Evolutionary conservation across 1,140 invertebrate species (phyloP), one percentile per base, ranked within the genome.

Genomic region (Oreohelix idahoensis): DNA sequence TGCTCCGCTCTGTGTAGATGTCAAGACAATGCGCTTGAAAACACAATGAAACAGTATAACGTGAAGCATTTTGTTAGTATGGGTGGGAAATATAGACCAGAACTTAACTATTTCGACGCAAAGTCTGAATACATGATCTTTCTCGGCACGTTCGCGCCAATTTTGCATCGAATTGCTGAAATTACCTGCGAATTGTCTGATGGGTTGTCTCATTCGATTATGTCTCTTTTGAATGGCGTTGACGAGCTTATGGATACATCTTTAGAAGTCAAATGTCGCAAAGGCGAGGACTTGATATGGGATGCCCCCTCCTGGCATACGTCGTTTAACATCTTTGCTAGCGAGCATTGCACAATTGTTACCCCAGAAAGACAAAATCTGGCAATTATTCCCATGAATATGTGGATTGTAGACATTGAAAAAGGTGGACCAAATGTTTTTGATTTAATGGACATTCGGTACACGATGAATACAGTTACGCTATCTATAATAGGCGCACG

Each of bases 381-480:
- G 0, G 10, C 82, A 35, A 63, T 49, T 20, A 73, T 85, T 45
- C 84, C 84, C 0, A 66, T 83, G 63, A 85, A 83, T 39, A 42
- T 83, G 39, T 85, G 84, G 84, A 83, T 85, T 66, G 29, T 83
- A 36, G 70, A 83, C 39, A 29, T 83, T 26, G 36, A 66, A 2
- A 23, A 32, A 17, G 77, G 66, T 1, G 69, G 58, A 0, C 5
- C 11, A 29, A 42, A 70, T 45, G 13, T 73, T 4, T 29, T 83
- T 2, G 49, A 51, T 35, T 51, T 29, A 13, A 36, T 83, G 29
- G 84, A 85, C 39, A 36, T 85, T 10, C 83, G 49, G 26, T 80
- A 45, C 23, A 82, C 80, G 17, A 58, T 39, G 26, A 53, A 74
- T 17, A 45, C 82, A 35, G 36, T 83, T 20, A 36, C 84, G 5